phyloP scores from a whole-genome alignment of 2,113 vertebrate genomes.

The Malurus cyaneus region DNA sequence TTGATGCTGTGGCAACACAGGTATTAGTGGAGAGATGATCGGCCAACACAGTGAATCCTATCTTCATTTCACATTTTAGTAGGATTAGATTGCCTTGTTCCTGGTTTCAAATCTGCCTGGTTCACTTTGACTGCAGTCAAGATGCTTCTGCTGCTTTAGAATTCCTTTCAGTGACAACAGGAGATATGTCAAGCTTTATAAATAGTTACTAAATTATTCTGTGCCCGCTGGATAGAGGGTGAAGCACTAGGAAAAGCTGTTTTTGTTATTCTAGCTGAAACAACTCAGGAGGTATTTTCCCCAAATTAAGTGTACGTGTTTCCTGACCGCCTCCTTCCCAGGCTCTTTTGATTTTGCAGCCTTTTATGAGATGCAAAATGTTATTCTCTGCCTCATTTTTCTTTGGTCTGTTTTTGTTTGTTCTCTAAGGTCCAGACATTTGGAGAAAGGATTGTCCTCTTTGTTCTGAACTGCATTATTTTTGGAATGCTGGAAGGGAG shows the following conservation, averaged over 20 bases:
- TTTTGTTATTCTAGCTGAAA: slow-evolving; percentile 17
- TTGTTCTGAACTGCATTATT: slow-evolving; percentile 87
- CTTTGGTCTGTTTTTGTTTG: slow-evolving; percentile 35
- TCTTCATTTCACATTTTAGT: neutral
- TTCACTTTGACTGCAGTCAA: neutral
- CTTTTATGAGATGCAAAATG: neutral
- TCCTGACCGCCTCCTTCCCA: neutral
- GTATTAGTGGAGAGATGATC: neutral
- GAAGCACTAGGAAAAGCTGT: neutral
- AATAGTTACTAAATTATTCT: slow-evolving; percentile 10
- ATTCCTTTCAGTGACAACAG: slow-evolving; percentile 4
- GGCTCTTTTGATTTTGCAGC: neutral
- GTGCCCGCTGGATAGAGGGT: neutral
- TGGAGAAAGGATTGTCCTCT: slow-evolving; percentile 88
- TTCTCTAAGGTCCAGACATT: slow-evolving; percentile 83
- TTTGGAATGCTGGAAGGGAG: slow-evolving; percentile 80
- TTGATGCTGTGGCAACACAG: neutral
- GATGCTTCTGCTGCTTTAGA: neutral
- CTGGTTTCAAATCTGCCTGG: neutral
- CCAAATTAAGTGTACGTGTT: neutral
- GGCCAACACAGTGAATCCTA: neutral
- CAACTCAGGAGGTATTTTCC: slow-evolving; percentile 7
- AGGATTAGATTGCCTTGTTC: neutral
- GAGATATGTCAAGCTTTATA: slow-evolving; percentile 12
- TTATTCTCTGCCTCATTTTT: slow-evolving; percentile 1